Percentiles rank a stretch among this genome's conserved stretches.
Evolutionary conservation across 1,140 invertebrate genomes (phyloP).

Genomic region (Pachyrhynchus sulphureomaculatus): DNA sequence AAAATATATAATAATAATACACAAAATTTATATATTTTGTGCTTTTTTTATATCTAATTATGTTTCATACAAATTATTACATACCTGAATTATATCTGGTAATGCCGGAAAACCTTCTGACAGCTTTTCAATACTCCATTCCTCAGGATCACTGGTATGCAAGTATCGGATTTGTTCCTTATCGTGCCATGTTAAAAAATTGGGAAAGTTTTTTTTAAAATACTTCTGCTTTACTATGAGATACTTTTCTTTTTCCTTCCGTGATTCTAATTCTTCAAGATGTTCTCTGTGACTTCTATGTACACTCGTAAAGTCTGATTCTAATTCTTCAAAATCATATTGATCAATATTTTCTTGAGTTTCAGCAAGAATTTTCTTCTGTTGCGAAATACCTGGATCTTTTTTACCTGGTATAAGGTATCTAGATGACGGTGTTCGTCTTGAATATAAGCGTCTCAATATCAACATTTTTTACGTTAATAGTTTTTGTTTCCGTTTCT

Average conservation of each 20-base stretch:
- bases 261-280: constrained; percentile 47
- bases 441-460: constrained; percentile 6
- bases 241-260: constrained; percentile 55
- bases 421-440: background rate
- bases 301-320: constrained; percentile 55
- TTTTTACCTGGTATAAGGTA: constrained; percentile 6
- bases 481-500: too few species aligned
- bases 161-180: constrained; percentile 79
- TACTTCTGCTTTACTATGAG: constrained; percentile 72
- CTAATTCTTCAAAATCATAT: constrained; percentile 51
- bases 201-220: constrained; percentile 68
- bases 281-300: constrained; percentile 49
- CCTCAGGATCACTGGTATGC: constrained; percentile 63
- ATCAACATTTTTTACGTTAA: constrained; percentile 1
- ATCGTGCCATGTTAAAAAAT: constrained; percentile 79
- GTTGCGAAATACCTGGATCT: constrained; percentile 24
- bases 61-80: too few species aligned
- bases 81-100: constrained; percentile 60
- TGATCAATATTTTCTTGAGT: constrained; percentile 38
- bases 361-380: constrained; percentile 9
- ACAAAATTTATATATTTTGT: too few species aligned
- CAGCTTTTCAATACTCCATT: constrained; percentile 72
- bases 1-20: too few species aligned
- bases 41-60: too few species aligned
- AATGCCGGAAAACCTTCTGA: constrained; percentile 79